Base-by-base conservation (phyloP, 2,113 vertebrate genomes). In the Menidia beryllina region DNA sequence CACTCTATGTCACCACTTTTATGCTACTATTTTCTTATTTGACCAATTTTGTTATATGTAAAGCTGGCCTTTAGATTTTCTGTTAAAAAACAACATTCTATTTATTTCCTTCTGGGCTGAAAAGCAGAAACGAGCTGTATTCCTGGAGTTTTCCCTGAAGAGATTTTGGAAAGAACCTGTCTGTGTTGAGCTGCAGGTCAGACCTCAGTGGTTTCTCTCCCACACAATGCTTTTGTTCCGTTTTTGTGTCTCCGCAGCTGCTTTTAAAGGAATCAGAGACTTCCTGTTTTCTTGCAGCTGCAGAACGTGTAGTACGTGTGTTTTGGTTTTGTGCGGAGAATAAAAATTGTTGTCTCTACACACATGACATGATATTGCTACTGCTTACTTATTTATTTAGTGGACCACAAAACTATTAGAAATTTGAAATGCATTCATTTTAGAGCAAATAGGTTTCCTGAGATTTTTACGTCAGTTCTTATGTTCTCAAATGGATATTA, bases 251-350 rank as follows among this genome's bases (percentile, higher is more conserved):
- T 57, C 9, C 38, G 49, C 59, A 71, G 76, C 63, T 77, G 72
- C 14, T 59, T 67, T 58, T 43, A 36, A 50, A 66, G 73, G 74
- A 76, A 60, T 68, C 23, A 1, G 21, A 59, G 63, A 34, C 83
- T 89, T 91, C 90, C 88, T 90, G 85, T 86, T 89, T 89, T 86
- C 30, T 50, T 79, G 67, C 39, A 48, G 25, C 54, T 47, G 60
- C 10, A 30, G 45, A 17, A 60, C 51, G 1, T 65, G 43, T 48
- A 1, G 48, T 41, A 17, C 4, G 12, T 54, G 24, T 15, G 15
- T n/a, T 64, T 65, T 8, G 68, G 5, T 56, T 70, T 21, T 57
- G 4, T 50, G 69, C 39, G 38, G 11, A 25, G 51, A 79, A 20
- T 75, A 21, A 58, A 39, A 79, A 53, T 27, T 19, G 4, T 58